A percentile compares a stretch with the other conserved stretches of the same genome.
These are phyloP conservation scores for Pagrus major DNA, from an alignment of 2,113 vertebrate species.

Conservation along the genomic window DNA sequence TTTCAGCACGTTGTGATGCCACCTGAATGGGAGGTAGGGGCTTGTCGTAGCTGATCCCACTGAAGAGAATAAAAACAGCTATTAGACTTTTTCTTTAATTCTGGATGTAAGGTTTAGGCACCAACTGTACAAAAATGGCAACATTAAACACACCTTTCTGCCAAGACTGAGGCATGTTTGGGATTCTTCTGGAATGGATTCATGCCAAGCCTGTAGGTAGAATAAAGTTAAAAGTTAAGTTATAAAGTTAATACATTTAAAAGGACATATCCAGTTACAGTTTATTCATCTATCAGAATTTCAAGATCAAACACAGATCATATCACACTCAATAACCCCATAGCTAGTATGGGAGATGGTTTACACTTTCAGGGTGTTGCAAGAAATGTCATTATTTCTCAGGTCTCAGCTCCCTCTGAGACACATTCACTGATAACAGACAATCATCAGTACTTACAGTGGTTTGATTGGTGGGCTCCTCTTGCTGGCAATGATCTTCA, in stretches of 20 bases:
- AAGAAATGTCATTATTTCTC: background rate
- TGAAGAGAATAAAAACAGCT: constrained; percentile 54
- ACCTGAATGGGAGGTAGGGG: constrained; percentile 93
- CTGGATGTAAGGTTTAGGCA: background rate
- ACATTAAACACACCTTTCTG: constrained; percentile 87
- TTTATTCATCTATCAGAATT: background rate
- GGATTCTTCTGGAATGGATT: constrained; percentile 97
- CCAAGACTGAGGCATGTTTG: constrained; percentile 92
- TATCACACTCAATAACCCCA: background rate
- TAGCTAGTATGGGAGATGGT: background rate
- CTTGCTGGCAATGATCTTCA: constrained; percentile 94
- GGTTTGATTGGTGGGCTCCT: constrained; percentile 93
- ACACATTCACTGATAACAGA: background rate
- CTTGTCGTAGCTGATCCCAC: constrained; percentile 94
- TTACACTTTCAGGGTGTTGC: too few species aligned
- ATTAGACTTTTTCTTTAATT: background rate
- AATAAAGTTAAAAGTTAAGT: too few species aligned
- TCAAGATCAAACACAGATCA: too few species aligned
- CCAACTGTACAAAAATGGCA: background rate
- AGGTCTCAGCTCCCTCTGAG: background rate
- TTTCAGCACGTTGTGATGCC: constrained; percentile 91
- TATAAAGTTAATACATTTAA: constrained; percentile 4
- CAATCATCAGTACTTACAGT: constrained; percentile 81
- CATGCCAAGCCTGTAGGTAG: constrained; percentile 89
- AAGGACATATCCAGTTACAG: background rate